phyloP scores from a whole-genome alignment of 2,888 invertebrate genomes.

The Copidosoma aretas region DNA sequence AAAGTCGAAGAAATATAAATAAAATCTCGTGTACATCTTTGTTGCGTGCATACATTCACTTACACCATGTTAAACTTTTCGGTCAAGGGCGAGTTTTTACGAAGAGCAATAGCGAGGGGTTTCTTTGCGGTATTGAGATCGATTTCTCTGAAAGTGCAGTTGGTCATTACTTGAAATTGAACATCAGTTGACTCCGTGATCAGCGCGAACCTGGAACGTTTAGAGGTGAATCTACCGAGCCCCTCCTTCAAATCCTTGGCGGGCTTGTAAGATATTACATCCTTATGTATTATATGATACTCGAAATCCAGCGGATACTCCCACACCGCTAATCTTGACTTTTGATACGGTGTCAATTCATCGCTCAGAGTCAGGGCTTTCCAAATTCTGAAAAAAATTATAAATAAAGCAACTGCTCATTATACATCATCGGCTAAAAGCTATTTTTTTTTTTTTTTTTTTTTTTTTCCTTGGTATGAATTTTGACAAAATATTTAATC shows the following conservation, averaged over 20 bases:
- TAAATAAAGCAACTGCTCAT: background rate
- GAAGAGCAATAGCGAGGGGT: slow-evolving; percentile 93
- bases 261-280: slow-evolving; percentile 70
- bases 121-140: slow-evolving; percentile 95
- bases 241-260: background rate
- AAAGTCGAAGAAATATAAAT: background rate
- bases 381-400: slow-evolving; percentile 80
- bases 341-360: slow-evolving; percentile 82
- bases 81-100: slow-evolving; percentile 88
- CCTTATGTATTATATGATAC: slow-evolving; percentile 96
- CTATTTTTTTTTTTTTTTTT: slow-evolving; percentile 1
- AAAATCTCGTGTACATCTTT: too few species aligned
- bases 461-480: background rate
- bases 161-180: slow-evolving; percentile 76
- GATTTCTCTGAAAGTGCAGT: slow-evolving; percentile 87
- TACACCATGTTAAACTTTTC: slow-evolving; percentile 92
- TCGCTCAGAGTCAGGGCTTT: slow-evolving; percentile 94
- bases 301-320: slow-evolving; percentile 97
- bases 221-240: slow-evolving; percentile 49
- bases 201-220: slow-evolving; percentile 82
- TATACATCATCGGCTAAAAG: too few species aligned
- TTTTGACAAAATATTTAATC: too few species aligned
- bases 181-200: slow-evolving; percentile 92
- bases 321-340: slow-evolving; percentile 93
- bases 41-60: slow-evolving; percentile 55